Evolutionary conservation across 2,113 vertebrate genomes (phyloP), one percentile per base, ranked within the genome.

Genomic region (Aegotheles bennettii): DNA sequence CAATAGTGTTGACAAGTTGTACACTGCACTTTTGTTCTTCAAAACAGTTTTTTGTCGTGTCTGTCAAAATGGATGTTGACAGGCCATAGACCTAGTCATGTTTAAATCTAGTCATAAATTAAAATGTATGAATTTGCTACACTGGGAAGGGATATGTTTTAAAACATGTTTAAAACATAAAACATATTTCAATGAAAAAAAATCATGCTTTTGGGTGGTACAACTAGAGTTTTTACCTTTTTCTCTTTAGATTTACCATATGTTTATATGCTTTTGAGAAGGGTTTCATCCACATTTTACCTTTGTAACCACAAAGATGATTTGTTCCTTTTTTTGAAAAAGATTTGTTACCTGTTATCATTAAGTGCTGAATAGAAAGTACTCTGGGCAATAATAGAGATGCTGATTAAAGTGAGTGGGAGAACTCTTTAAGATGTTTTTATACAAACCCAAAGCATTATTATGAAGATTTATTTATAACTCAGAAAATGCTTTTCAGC

Each of bases 401-500:
- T 83, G 63, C 63, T 67, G 31, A 73, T 84, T 65, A 69, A 57
- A 85, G 6, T 1, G 1, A 2, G 13, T 63, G 14, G 4, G 31
- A 87, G 16, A 82, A 51, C 36, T 85, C 48, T 68, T 67, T 48
- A 19, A 54, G 35, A 79, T 20, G 25, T 45, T 23, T 63, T 54
- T 70, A 57, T 83, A 48, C 6, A 53, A 70, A 28, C 45, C 31
- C 28, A 54, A 75, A 56, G 24, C 17, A 61, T 77, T 48, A 64
- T 8, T 47, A 56, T 54, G 50, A 83, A 82, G 59, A 38, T 54
- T 54, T 59, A 56, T 84, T 75, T 91, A 26, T 60, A 81, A 70
- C 36, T 82, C 47, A 18, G 31, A 87, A 92, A 64, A 94, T 92
- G 51, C 51, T 94, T 69, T 78, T 94, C 47, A 92, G 76, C 73